phyloP scores from a whole-genome alignment of 2,888 invertebrate genomes.

The Bellardia pandia region DNA sequence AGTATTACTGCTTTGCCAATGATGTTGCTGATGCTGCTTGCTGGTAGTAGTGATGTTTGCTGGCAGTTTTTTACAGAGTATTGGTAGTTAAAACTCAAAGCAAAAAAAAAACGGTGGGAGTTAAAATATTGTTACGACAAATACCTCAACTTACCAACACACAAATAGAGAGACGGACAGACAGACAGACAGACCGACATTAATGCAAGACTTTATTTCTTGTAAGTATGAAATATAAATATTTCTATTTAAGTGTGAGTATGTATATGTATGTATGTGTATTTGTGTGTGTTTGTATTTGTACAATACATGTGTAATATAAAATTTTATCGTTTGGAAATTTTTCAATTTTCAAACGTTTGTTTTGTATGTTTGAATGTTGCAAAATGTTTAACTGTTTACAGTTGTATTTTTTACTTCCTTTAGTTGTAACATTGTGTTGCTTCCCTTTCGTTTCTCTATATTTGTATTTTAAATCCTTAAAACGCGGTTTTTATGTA shows the following conservation, averaged over 20 bases:
- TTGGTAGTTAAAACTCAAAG: constrained; percentile 36
- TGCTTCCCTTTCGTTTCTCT: constrained; percentile 11
- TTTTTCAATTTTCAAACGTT: constrained; percentile 81
- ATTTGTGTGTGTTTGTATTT: constrained; percentile 28
- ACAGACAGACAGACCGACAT: background rate
- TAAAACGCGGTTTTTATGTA: constrained; percentile 59
- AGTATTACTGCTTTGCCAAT: background rate
- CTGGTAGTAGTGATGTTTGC: constrained; percentile 9
- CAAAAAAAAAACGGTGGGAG: constrained; percentile 36
- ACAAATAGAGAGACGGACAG: background rate
- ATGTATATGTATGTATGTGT: constrained; percentile 26
- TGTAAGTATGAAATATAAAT: constrained; percentile 32
- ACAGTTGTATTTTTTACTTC: background rate
- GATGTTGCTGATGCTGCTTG: background rate
- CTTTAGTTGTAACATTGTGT: constrained; percentile 10
- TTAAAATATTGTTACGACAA: constrained; percentile 34
- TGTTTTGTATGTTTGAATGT: background rate
- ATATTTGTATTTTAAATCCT: constrained; percentile 47
- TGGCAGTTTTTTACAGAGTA: constrained; percentile 20
- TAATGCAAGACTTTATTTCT: constrained; percentile 51
- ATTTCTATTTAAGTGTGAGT: constrained; percentile 26
- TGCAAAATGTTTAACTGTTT: constrained; percentile 30
- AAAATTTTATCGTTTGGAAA: constrained; percentile 84
- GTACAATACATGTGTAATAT: constrained; percentile 74
- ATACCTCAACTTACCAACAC: constrained; percentile 43